Evolutionary conservation across 2,113 vertebrate species (phyloP).

Genomic region (Parus major): DNA sequence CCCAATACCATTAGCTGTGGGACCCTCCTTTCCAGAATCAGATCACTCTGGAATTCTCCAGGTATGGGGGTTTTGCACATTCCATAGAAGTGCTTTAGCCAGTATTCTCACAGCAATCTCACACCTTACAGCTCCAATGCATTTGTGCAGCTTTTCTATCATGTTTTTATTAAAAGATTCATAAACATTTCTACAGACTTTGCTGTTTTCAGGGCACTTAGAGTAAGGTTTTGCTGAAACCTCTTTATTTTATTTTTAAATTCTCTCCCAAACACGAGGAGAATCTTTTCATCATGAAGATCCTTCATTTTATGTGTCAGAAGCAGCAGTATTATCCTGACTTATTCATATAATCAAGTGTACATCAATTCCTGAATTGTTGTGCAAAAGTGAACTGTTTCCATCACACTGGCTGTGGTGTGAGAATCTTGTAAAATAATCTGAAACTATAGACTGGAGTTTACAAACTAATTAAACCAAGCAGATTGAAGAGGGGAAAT

Average conservation of each 20-base stretch:
- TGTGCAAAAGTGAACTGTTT: neutral
- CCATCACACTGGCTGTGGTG: neutral
- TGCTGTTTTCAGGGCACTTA: neutral
- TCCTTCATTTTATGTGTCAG: neutral
- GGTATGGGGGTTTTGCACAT: neutral
- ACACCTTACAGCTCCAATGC: neutral
- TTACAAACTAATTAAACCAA: neutral
- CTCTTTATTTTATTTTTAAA: neutral
- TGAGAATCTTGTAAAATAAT: neutral
- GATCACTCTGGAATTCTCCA: rapidly evolving
- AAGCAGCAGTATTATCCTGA: neutral
- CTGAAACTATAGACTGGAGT: neutral
- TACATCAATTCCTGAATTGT: no score
- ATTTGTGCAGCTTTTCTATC: neutral
- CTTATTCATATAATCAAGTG: neutral
- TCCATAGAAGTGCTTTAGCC: neutral
- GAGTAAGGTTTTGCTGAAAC: neutral
- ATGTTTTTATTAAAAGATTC: neutral
- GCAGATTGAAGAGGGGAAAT: neutral
- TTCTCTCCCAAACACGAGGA: neutral
- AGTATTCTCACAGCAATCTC: neutral
- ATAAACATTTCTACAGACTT: neutral
- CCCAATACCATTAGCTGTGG: neutral
- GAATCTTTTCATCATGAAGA: neutral
- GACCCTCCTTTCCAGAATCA: neutral